A percentile compares a stretch with the other conserved stretches of the same genome.
phyloP scores from a whole-genome alignment of 2,888 invertebrate genomes.

The Drosophila prostipennis region DNA sequence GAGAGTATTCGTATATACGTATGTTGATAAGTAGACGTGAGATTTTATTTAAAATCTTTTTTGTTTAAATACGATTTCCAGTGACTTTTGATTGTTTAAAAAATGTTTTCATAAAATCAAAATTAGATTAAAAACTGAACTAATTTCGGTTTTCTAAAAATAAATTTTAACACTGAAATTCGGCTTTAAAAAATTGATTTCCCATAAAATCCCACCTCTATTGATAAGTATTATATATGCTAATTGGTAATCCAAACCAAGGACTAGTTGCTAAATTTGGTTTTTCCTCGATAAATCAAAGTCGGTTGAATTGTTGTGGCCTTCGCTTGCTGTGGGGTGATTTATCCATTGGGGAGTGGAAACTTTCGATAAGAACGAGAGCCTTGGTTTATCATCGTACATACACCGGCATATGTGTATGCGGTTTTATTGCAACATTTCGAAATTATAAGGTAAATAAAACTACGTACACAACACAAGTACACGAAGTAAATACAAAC shows the following conservation, averaged over 20 bases:
- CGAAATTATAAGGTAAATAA: slow-evolving; percentile 39
- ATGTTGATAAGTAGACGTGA: slow-evolving; percentile 44
- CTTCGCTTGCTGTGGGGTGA: neutral
- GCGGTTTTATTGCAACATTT: slow-evolving; percentile 44
- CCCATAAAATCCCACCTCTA: neutral
- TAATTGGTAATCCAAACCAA: slow-evolving; percentile 50
- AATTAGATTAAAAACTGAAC: no score
- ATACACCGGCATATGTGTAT: slow-evolving; percentile 27
- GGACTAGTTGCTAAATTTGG: slow-evolving; percentile 57
- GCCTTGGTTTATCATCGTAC: slow-evolving; percentile 10
- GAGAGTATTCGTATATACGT: slow-evolving; percentile 51
- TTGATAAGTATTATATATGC: slow-evolving; percentile 57
- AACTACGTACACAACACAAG: slow-evolving; percentile 42
- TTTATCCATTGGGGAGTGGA: neutral
- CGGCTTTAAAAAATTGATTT: no score
- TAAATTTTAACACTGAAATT: no score
- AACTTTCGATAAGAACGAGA: neutral
- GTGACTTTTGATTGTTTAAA: no score
- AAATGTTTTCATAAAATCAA: no score
- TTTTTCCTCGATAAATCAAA: slow-evolving; percentile 41
- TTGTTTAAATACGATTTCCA: no score
- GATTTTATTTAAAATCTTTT: no score
- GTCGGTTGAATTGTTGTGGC: slow-evolving; percentile 32
- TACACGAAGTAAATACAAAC: slow-evolving; percentile 27
- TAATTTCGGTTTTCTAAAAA: no score